Conservation (phyloP, 64 coral and sea anemone genomes). For the Stichodactyla helianthus region DNA sequence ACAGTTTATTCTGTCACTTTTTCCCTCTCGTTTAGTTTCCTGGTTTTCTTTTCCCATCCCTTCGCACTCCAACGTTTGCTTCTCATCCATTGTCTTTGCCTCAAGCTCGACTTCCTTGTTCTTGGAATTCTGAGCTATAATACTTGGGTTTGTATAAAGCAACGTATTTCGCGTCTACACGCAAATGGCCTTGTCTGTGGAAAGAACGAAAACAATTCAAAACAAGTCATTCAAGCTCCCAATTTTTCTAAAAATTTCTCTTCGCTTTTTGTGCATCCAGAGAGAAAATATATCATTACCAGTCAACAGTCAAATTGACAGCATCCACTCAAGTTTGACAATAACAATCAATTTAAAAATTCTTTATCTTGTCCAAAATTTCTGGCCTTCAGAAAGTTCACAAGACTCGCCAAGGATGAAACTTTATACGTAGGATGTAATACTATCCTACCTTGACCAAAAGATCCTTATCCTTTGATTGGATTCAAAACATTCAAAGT, state of each 20-base stretch:
- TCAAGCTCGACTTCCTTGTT: too few relatives aligned
- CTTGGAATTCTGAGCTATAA: too few relatives aligned
- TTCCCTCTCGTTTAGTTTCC: too few relatives aligned
- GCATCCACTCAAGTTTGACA: neutral
- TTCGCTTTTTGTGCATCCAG: too few relatives aligned
- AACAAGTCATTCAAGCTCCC: neutral
- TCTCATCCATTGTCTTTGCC: too few relatives aligned
- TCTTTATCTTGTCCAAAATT: neutral
- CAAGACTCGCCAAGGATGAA: neutral
- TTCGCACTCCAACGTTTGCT: too few relatives aligned
- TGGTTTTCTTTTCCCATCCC: too few relatives aligned
- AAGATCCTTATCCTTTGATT: constrained; percentile 4
- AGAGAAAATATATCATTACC: neutral
- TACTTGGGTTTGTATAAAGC: neutral
- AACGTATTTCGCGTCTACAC: neutral
- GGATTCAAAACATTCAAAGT: neutral
- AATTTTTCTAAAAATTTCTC: too few relatives aligned
- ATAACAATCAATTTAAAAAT: neutral
- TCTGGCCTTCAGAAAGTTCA: neutral
- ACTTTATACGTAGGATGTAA: neutral
- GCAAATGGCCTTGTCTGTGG: neutral
- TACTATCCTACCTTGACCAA: neutral
- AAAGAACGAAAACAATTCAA: neutral
- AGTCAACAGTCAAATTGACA: neutral
- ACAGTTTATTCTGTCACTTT: too few relatives aligned